Evolutionary conservation across 2,113 vertebrate genomes (phyloP), one percentile per base, ranked within the genome.

Genomic region (Myiagra hebetior): DNA sequence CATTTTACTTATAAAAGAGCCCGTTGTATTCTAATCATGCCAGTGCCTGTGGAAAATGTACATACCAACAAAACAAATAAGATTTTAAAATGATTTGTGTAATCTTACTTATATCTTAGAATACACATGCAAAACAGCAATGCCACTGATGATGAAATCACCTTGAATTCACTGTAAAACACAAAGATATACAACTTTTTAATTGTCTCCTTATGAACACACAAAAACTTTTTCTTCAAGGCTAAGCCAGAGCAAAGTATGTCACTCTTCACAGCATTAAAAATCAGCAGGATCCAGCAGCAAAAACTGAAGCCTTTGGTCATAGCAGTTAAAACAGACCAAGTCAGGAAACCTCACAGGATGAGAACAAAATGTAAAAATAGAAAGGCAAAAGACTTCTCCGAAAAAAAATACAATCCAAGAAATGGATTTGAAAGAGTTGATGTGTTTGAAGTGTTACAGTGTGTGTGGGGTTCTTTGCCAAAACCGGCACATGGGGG

Each of bases 101-200:
- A 86, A 69, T 60, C 59, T 80, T 86, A 85, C 63, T 77, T 95
- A 75, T 33, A 65, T 69, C 82, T 91, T 91, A n/a, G 49, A 89
- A 89, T n/a, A 22, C 31, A 56, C 47, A 83, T 59, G n/a, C 44
- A 87, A 92, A 91, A 62, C 11, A 75, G 27, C 15, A 87, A 78
- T n/a, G 52, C 18, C 85, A 28, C 35, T 75, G 49, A 63, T 73
- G 53, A 90, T 63, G 95, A 98, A 80, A 95, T 93, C 84, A 74
- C 35, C 49, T 80, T 83, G 92, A 93, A 96, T 88, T 95, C 90
- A 93, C 80, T 78, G 33, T 42, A 97, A 96, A 88, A 27, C 53
- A 89, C 76, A 88, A 87, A 81, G 39, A 91, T 31, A 74, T 22
- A 39, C 41, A 41, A 46, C 23, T 79, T 96, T 97, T 93, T 65